phyloP scores from a whole-genome alignment of 2,797 vertebrate genomes.

The Periparus ater region DNA sequence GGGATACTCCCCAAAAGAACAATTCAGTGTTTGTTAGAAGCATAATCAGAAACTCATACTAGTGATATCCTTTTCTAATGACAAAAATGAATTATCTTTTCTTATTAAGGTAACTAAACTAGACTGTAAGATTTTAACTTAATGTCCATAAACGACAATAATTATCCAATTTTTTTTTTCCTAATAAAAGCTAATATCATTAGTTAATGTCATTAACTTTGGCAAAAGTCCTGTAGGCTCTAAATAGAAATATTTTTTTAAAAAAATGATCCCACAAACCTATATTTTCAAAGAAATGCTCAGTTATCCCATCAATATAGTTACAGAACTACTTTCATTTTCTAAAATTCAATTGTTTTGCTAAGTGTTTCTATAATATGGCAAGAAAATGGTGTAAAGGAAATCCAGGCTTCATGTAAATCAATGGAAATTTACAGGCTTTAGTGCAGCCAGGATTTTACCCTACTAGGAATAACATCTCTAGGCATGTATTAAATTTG shows the following conservation, averaged over 20 bases:
- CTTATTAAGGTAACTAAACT: background rate
- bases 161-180: background rate
- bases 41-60: background rate
- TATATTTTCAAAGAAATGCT: background rate
- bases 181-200: background rate
- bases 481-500: conserved; percentile 24
- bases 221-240: background rate
- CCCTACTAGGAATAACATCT: background rate
- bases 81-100: background rate
- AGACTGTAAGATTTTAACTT: background rate
- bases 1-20: background rate
- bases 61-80: background rate
- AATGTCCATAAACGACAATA: background rate
- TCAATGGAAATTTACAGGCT: conserved; percentile 39
- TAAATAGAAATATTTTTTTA: background rate
- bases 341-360: background rate
- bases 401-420: background rate
- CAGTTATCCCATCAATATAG: background rate
- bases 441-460: background rate
- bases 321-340: background rate
- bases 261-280: background rate
- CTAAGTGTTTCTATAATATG: background rate
- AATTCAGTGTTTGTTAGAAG: background rate
- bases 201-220: background rate
- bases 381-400: background rate